Evolutionary conservation across 2,888 invertebrate species (phyloP), one percentile per base, ranked within the genome.

Genomic region (Craniophora ligustri): DNA sequence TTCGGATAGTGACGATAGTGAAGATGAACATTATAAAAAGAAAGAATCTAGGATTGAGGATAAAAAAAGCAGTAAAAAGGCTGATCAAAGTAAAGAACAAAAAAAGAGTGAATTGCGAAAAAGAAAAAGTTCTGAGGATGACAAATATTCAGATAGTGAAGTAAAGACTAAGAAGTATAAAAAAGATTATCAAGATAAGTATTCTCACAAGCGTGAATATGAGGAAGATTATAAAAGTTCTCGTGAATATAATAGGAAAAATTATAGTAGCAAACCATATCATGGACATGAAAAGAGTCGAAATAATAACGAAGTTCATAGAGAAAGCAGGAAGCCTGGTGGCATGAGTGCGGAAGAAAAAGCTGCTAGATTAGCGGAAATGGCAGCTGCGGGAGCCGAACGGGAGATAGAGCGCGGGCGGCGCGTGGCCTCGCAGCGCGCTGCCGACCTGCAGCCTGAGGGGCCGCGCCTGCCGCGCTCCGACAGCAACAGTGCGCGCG

Each of bases 361-460:
- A 53, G 94, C 95, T 32, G 94, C 96, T 35, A 94, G 92, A 48
- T 65, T 92, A 57, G 88, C 88, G 40, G 97, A 97, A 86, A 98
- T 98, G 98, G 96, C 96, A 94, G 93, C 95, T 7, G 97, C 98
- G 81, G 98, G 98, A 0, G 87, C 88, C 0, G 94, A 95, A 92
- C 94, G 96, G 0, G 96, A 97, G 78, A 91, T 92, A 30, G 95
- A 96, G 85, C 94, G 97, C 28, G 95, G 94, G 7, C 89, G 89
- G 34, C 95, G 95, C 58, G 95, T 97, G 3, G 95, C 94, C 40
- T 91, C 91, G 47, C 95, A 96, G 79, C 93, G 95, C 1, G 95
- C 95, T 51, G 95, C 94, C 48, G 95, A 92, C 2, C 10, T 0
- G 2, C 26, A n/a, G 46, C 81, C 88, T 34, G 94, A 69, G 49